phyloP scores from a whole-genome alignment of 53 echinoderm and acorn worm genomes.

The Paracentrotus lividus region DNA sequence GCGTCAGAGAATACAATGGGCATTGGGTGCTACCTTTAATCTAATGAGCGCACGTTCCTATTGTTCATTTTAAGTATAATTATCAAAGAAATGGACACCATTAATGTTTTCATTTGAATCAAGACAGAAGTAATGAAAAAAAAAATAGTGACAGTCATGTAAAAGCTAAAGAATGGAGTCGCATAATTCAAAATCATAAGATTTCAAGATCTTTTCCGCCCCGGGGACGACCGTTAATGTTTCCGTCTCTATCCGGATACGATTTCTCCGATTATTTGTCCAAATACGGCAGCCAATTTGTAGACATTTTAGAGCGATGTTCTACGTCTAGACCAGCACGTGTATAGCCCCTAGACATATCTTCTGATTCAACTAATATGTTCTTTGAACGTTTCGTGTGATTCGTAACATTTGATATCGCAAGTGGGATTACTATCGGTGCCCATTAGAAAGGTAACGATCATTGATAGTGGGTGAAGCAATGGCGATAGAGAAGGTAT shows the following conservation, averaged over 20 bases:
- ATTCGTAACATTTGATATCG: conserved; percentile 7
- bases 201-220: too few relatives aligned
- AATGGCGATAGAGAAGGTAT: background rate
- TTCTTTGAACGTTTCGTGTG: background rate
- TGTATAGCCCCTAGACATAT: background rate
- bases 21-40: too few relatives aligned
- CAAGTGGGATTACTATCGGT: background rate
- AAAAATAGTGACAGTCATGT: too few relatives aligned
- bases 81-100: too few relatives aligned
- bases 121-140: too few relatives aligned
- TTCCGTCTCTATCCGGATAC: background rate
- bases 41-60: too few relatives aligned
- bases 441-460: background rate
- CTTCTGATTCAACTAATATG: background rate
- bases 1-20: too few relatives aligned
- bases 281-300: background rate
- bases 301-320: background rate
- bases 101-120: too few relatives aligned
- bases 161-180: too few relatives aligned
- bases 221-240: too few relatives aligned
- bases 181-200: too few relatives aligned
- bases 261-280: background rate
- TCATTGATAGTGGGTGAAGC: background rate
- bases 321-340: conserved; percentile 8
- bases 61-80: too few relatives aligned